Base-by-base conservation (phyloP, 2,888 invertebrate genomes). In the Macaria liturata region DNA sequence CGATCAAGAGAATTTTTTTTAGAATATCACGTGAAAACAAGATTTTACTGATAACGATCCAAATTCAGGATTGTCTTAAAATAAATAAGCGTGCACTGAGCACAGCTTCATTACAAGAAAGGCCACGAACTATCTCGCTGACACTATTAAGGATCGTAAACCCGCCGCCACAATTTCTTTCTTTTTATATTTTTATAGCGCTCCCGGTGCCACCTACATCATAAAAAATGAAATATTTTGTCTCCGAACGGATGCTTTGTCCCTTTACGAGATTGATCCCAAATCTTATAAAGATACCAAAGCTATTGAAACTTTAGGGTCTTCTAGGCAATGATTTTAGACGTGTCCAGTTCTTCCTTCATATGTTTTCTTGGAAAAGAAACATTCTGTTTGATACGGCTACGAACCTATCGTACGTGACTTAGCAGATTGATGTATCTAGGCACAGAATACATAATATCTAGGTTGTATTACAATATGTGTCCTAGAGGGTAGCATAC, bases 171-270 rank as follows among this genome's bases (percentile, higher is more conserved):
- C 79, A 81, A 79, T 86, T 83, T 84, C 80, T 80, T 81, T 84
- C 78, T 83, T 80, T 80, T 81, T 83, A 84, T 84, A 84, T 84
- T 84, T 86, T 88, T 85, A 86, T 80, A 75, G 76, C 80, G 76
- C 78, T 79, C 77, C 77, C 75, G 84, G 82, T 85, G 82, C 84
- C 81, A 84, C 84, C 86, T 84, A 84, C 81, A 77, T 83, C 86
- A 87, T 89, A 90, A 88, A 89, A 89, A 86, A 79, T 90, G 86
- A 89, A 86, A 88, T 89, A 90, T 88, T 81, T 82, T 84, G 78
- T 84, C 86, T 81, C 80, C 75, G 76, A 83, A 78, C 78, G 85
- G 84, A 84, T 84, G 80, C 80, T 80, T 78, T 66, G 75, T 78
- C 78, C 81, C 79, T 84, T 84, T 84, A 86, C 81, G 82, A 84